Conservation (phyloP, 2,888 invertebrate genomes). For the Teleogryllus oceanicus region DNA sequence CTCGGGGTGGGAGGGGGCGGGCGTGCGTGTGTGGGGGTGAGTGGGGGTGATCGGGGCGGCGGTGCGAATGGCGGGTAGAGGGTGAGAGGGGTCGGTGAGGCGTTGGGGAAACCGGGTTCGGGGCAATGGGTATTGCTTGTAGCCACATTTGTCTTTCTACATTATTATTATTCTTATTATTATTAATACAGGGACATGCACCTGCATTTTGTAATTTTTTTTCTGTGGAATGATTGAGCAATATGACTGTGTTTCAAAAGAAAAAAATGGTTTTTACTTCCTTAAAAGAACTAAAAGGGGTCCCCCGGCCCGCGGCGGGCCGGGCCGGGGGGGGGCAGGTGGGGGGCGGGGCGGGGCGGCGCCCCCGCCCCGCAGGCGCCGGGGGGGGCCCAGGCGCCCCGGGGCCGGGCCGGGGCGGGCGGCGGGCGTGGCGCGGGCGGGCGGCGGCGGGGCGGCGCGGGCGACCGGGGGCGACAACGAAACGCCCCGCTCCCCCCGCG, state of each 20-base stretch:
- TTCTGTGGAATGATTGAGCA: conserved; percentile 34
- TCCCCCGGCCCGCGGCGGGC: not conserved
- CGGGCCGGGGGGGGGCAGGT: not conserved
- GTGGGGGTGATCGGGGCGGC: conserved; percentile 19
- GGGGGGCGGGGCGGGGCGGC: not conserved
- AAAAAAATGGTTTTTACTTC: conserved; percentile 26
- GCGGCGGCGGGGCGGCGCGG: not conserved
- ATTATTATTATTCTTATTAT: conserved; percentile 19
- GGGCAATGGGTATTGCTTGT: conserved; percentile 32
- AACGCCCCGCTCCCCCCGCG: not conserved
- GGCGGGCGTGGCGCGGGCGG: not conserved
- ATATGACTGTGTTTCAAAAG: conserved; percentile 34
- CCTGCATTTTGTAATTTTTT: conserved; percentile 23
- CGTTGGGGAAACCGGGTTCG: conserved; percentile 22
- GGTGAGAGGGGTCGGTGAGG: not conserved
- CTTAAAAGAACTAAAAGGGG: not conserved
- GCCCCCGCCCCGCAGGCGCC: not conserved
- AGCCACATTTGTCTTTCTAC: conserved; percentile 31
- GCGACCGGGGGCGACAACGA: not conserved
- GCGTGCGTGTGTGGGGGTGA: conserved; percentile 24
- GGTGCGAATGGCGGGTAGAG: not conserved
- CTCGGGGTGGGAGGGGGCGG: conserved; percentile 19
- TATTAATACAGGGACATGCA: not conserved
- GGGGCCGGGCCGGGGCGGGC: not conserved
- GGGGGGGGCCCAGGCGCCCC: not conserved